Conservation (phyloP, 2,888 invertebrate genomes). For the Eupithecia subumbrata region DNA sequence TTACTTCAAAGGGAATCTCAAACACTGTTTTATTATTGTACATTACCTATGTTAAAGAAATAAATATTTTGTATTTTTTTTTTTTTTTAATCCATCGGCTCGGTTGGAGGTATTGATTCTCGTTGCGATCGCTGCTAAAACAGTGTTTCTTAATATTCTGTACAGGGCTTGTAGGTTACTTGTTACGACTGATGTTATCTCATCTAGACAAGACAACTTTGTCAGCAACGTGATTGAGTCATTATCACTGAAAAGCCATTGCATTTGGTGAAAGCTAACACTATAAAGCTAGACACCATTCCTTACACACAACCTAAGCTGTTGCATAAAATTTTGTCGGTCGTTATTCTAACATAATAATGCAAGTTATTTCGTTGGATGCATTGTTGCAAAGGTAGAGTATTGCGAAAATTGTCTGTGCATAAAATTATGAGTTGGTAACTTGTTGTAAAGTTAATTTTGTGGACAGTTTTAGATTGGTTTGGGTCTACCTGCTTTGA, state of each 20-base stretch:
- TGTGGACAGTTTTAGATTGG: not conserved
- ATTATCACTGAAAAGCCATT: slow-evolving; percentile 22
- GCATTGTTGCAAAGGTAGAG: not conserved
- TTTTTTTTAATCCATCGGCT: not conserved
- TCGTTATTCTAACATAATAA: not conserved
- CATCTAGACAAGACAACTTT: slow-evolving; percentile 11
- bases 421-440: not conserved
- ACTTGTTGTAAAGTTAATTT: not conserved
- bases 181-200: not conserved
- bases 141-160: not conserved
- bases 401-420: slow-evolving; percentile 6
- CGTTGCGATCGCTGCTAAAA: not conserved
- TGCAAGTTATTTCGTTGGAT: slow-evolving; percentile 3
- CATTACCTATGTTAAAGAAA: no score
- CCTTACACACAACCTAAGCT: not conserved
- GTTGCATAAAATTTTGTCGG: not conserved
- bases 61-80: no score
- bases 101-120: not conserved
- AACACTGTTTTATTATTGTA: no score
- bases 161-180: not conserved
- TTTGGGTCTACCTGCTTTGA: not conserved
- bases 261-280: slow-evolving; percentile 21
- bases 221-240: not conserved
- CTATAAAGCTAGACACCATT: slow-evolving; percentile 5
- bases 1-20: no score